These are phyloP conservation scores for Drosophila kuntzei DNA, from an alignment of 2,888 invertebrate genomes.

Conservation along the genomic window DNA sequence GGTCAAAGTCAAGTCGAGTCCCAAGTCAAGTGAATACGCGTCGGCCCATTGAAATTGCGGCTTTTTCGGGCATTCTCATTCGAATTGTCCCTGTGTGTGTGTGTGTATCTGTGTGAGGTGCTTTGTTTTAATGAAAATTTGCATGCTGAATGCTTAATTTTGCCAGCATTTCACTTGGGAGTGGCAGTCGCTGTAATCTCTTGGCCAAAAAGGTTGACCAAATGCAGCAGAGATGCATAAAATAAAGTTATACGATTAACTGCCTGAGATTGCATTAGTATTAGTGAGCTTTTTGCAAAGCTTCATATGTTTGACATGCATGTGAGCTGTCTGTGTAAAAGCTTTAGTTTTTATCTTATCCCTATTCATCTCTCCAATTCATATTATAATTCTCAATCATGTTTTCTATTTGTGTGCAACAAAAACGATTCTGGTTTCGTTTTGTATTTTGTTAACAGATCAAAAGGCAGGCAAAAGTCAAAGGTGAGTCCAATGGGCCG, in stretches of 20 bases:
- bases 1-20: slow-evolving; percentile 66
- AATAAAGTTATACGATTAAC: not conserved
- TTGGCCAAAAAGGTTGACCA: slow-evolving; percentile 7
- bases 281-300: slow-evolving; percentile 36
- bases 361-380: not conserved
- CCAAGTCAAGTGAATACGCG: slow-evolving; percentile 39
- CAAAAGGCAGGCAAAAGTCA: slow-evolving; percentile 66
- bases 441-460: slow-evolving; percentile 25
- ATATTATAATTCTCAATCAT: slow-evolving; percentile 12
- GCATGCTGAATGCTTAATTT: slow-evolving; percentile 78
- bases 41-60: slow-evolving; percentile 55
- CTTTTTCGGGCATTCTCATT: slow-evolving; percentile 44
- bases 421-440: slow-evolving; percentile 63
- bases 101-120: slow-evolving; percentile 28
- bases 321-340: slow-evolving; percentile 7
- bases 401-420: slow-evolving; percentile 24
- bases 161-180: slow-evolving; percentile 44
- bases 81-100: not conserved
- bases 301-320: not conserved
- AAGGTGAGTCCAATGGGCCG: slow-evolving; percentile 63
- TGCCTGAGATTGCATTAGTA: slow-evolving; percentile 5
- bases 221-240: slow-evolving; percentile 15
- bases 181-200: slow-evolving; percentile 31
- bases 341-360: slow-evolving; percentile 1
- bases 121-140: slow-evolving; percentile 74